Base-by-base conservation (phyloP, 2,888 invertebrate species). In the Mimumesa dahlbomi region DNA sequence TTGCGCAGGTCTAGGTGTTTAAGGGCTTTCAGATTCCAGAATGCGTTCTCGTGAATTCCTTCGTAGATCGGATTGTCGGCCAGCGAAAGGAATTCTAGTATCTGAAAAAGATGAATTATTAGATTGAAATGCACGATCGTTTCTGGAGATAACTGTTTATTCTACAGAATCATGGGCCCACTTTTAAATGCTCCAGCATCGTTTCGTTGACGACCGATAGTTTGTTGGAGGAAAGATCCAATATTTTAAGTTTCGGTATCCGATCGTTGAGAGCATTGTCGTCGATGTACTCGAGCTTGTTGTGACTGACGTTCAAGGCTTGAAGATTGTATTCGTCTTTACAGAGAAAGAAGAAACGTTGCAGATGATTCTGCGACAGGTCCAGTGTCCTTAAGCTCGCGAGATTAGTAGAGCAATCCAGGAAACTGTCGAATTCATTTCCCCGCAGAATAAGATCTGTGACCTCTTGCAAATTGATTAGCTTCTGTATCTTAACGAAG, bases 251-350 rank as follows among this genome's bases (percentile, higher is more conserved):
- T 43, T 87, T 87, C 1, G 84, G 72, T 21, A 87, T 78, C 62
- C 85, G 80, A n/a, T 84, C 71, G 65, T 83, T 88, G 0, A 89
- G 43, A n/a, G 88, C 85, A 49, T 82, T 82, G 36, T 89, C 86
- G 40, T 87, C 95, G 71, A 97, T 95, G 64, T 93, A 94, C 87
- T 96, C 95, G 58, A 97, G 90, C 85, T 93, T 92, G 88, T 97
- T 97, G 88, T 95, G 94, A 79, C 96, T 95, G 77, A 97, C 91
- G 87, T 97, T 96, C 48, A 97, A 91, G 78, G 95, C 94, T 90
- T 96, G 95, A 65, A 97, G 90, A 13, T 95, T 96, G 84, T 97
- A 96, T 70, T 97, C 91, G 84, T 96, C 95, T 84, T 94, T 93
- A 87, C 97, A 97, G 81, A 96, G 73, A 21, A 89, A 88, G 64